A percentile compares a stretch with the other conserved stretches of the same genome.
These are phyloP conservation scores for Polymixis lichenea DNA, from an alignment of 2,888 invertebrate species.

Conservation along the genomic window DNA sequence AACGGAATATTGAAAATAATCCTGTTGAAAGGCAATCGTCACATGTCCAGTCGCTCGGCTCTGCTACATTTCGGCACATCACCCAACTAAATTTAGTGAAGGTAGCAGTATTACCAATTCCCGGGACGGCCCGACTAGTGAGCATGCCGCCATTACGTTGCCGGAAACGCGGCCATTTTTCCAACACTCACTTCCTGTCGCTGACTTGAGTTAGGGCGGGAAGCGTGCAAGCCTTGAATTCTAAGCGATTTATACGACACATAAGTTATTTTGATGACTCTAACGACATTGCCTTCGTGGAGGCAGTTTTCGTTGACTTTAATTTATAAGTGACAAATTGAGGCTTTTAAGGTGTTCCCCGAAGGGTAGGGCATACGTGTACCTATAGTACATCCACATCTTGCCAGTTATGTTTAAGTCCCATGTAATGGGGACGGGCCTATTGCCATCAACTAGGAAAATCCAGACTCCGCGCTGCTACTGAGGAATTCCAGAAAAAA, in stretches of 20 bases:
- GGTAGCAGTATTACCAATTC: constrained; percentile 47
- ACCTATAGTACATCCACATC: too few relatives aligned
- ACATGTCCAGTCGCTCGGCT: background rate
- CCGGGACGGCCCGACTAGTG: constrained; percentile 52
- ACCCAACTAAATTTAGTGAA: constrained; percentile 13
- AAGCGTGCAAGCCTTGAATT: constrained; percentile 55
- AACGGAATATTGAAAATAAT: too few relatives aligned
- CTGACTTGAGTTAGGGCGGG: constrained; percentile 66
- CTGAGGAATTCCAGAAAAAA: too few relatives aligned
- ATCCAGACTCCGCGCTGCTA: too few relatives aligned
- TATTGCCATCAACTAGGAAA: too few relatives aligned
- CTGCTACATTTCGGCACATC: constrained; percentile 8
- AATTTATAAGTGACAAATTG: constrained; percentile 47
- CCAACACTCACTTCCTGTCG: constrained; percentile 77
- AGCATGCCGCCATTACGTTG: constrained; percentile 73
- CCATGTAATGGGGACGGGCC: too few relatives aligned
- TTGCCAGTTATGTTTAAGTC: too few relatives aligned
- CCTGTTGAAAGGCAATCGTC: background rate
- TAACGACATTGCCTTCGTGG: constrained; percentile 32
- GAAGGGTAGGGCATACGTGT: too few relatives aligned
- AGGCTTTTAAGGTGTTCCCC: constrained; percentile 4
- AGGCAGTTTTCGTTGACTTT: constrained; percentile 34
- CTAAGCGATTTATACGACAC: constrained; percentile 55
- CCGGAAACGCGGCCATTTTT: constrained; percentile 79
- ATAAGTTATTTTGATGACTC: constrained; percentile 55